A percentile compares a stretch with the other conserved stretches of the same genome.
Evolutionary conservation across 2,113 vertebrate species (phyloP).

Genomic region (Tursiops truncatus): DNA sequence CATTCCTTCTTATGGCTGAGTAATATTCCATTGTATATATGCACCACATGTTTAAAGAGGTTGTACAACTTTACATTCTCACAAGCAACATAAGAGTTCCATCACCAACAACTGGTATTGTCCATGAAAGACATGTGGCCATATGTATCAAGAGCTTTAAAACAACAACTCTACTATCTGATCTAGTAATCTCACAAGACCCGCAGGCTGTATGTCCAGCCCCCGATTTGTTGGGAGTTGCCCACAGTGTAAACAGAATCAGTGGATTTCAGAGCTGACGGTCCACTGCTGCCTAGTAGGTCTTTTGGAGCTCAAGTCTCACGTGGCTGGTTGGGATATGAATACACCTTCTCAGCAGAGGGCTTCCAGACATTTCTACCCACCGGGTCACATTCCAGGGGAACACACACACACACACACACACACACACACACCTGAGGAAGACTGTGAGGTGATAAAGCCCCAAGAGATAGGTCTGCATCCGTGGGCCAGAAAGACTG

Average conservation of each 20-base stretch:
- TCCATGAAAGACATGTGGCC: not conserved
- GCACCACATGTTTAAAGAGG: not conserved
- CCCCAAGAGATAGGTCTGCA: not conserved
- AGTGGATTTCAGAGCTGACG: not conserved
- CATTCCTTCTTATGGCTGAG: no score
- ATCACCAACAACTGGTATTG: not conserved
- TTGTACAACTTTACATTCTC: not conserved
- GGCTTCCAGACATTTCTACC: not conserved
- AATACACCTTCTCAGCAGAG: not conserved
- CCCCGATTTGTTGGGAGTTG: not conserved
- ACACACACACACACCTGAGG: not conserved
- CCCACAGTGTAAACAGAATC: not conserved
- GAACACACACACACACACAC: not conserved
- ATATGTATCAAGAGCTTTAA: not conserved
- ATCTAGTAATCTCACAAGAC: not conserved
- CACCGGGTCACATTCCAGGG: not conserved
- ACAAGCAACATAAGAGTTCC: not conserved
- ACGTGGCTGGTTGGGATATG: not conserved
- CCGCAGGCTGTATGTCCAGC: not conserved
- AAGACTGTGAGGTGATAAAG: not conserved
- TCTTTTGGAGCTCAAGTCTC: not conserved
- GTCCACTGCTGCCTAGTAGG: not conserved
- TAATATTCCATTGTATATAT: no score
- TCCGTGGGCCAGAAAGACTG: not conserved
- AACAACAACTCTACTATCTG: not conserved